Evolutionary conservation across 2,113 vertebrate species (phyloP).

Genomic region (Ailurus styani): DNA sequence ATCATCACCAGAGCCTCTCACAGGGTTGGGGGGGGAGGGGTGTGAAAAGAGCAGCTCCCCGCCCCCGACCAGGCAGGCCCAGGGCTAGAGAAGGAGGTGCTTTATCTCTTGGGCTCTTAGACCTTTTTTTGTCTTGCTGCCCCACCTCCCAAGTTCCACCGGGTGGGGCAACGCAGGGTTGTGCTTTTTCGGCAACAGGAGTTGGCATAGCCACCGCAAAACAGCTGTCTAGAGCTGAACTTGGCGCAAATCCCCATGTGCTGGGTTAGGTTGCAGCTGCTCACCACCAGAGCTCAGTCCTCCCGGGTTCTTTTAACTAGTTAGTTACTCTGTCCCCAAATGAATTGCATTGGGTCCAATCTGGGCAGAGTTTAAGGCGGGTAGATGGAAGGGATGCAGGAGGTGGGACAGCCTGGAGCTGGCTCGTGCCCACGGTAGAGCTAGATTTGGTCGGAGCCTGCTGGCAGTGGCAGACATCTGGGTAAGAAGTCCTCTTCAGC

Average conservation of each 20-base stretch:
- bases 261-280: not conserved
- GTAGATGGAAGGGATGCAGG: not conserved
- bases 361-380: not conserved
- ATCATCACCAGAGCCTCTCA: not conserved
- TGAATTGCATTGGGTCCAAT: not conserved
- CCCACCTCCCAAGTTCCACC: not conserved
- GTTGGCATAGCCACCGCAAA: not conserved
- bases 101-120: not conserved
- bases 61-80: not conserved
- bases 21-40: not conserved
- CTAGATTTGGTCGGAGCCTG: not conserved
- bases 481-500: not conserved
- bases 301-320: not conserved
- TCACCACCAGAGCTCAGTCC: not conserved
- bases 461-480: not conserved
- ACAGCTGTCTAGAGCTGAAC: constrained; percentile 39
- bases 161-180: not conserved
- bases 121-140: not conserved
- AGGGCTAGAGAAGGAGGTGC: not conserved
- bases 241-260: not conserved
- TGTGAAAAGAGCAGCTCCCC: not conserved
- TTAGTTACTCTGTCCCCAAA: not conserved
- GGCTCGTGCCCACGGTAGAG: not conserved
- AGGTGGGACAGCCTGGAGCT: not conserved
- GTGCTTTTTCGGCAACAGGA: not conserved